phyloP scores from a whole-genome alignment of 1,140 invertebrate genomes.

The Macrosteles quadrilineatus region DNA sequence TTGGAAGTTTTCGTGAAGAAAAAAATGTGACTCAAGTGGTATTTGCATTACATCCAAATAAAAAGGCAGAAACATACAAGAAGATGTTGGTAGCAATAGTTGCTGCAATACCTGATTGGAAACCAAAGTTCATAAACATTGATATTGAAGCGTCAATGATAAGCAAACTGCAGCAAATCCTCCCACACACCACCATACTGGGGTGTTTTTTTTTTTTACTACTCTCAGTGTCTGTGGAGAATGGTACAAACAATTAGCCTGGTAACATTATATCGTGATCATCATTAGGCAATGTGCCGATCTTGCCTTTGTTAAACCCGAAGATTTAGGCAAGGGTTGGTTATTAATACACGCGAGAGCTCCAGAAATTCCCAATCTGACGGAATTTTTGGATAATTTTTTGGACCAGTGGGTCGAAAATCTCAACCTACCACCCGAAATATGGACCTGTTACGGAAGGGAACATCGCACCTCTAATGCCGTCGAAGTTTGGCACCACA shows the following conservation, averaged over 20 bases:
- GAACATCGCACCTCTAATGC: neutral
- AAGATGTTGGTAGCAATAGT: neutral
- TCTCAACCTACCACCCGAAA: neutral
- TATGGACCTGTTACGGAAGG: slow-evolving; percentile 8
- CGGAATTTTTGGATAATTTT: no score
- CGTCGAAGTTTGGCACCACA: neutral
- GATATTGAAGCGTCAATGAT: slow-evolving; percentile 3
- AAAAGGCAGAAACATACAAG: neutral
- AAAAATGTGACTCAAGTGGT: neutral
- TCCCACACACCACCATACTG: neutral
- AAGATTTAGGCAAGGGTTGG: slow-evolving; percentile 28
- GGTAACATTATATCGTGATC: slow-evolving; percentile 4
- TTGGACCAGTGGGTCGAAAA: neutral
- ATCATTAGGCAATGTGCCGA: slow-evolving; percentile 25
- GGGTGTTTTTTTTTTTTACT: slow-evolving; percentile 25
- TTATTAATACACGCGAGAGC: neutral
- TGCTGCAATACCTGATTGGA: neutral
- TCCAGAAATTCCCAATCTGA: neutral
- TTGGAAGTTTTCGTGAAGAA: neutral
- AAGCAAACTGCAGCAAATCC: neutral
- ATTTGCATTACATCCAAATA: neutral
- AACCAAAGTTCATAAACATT: neutral
- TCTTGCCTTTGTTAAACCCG: slow-evolving; percentile 21
- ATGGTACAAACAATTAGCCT: slow-evolving; percentile 25
- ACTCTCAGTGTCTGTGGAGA: slow-evolving; percentile 6